These are phyloP conservation scores for Heterocephalus glaber DNA, from an alignment of 2,113 vertebrate genomes.

Conservation along the genomic window DNA sequence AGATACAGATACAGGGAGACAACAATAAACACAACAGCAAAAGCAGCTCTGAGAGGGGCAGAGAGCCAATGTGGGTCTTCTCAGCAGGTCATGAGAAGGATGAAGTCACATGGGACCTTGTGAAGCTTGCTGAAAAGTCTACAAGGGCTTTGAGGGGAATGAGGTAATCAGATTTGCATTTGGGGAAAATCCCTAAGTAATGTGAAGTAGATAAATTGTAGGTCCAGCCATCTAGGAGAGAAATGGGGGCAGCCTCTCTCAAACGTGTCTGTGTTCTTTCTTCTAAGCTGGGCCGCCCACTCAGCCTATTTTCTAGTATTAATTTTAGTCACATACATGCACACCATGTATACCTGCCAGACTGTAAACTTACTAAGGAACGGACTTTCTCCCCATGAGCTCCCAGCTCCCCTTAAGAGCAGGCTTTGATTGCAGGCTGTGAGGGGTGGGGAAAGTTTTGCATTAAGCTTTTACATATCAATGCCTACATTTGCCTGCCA, in stretches of 20 bases:
- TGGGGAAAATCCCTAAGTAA: too few species aligned
- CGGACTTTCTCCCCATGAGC: neutral
- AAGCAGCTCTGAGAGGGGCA: neutral
- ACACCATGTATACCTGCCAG: too few species aligned
- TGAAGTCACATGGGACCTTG: rapidly evolving
- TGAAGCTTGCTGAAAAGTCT: neutral
- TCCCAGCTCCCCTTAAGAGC: too few species aligned
- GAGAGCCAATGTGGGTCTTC: rapidly evolving
- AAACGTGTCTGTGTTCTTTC: neutral
- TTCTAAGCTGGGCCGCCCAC: neutral
- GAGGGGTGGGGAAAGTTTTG: neutral
- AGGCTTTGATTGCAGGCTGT: neutral
- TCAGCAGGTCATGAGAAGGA: rapidly evolving
- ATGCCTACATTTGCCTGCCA: neutral
- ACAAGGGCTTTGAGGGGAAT: neutral
- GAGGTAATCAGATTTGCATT: neutral
- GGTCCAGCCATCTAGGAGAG: neutral
- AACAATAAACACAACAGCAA: neutral
- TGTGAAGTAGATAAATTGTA: too few species aligned
- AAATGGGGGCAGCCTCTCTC: too few species aligned
- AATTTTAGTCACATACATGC: neutral
- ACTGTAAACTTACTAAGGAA: neutral
- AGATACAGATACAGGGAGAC: rapidly evolving
- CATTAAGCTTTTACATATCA: neutral
- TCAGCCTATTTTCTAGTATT: too few species aligned